A percentile compares a stretch with the other conserved stretches of the same genome.
Conservation (phyloP, 2,113 vertebrate species). For the Salvator merianae region DNA sequence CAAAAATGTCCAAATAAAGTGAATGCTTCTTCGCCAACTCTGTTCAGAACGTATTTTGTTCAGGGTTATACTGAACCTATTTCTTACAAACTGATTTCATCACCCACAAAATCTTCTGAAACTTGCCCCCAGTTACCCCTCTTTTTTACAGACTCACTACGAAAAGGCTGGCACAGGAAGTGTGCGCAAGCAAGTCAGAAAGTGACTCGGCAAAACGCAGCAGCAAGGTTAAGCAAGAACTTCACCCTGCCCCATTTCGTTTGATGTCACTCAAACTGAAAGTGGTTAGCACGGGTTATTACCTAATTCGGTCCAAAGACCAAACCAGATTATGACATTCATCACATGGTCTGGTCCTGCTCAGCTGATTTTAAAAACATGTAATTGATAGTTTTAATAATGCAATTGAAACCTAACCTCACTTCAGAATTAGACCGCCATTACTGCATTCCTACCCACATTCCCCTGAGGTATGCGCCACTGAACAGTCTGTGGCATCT, state of each 20-base stretch:
- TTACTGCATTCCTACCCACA: too few species aligned
- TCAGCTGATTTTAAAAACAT: neutral
- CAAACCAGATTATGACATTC: neutral
- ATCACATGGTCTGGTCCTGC: neutral
- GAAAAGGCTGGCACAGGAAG: neutral
- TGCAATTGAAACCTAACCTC: too few species aligned
- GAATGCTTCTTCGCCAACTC: too few species aligned
- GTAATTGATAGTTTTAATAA: neutral
- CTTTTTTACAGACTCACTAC: neutral
- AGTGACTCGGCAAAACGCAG: neutral
- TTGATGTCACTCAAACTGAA: neutral
- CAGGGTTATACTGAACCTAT: too few species aligned
- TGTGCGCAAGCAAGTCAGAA: neutral
- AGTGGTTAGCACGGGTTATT: neutral
- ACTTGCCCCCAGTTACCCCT: neutral
- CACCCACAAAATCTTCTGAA: too few species aligned
- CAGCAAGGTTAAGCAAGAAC: neutral
- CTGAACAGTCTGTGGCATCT: too few species aligned
- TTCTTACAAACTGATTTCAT: neutral
- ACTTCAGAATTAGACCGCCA: too few species aligned
- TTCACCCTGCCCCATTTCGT: neutral
- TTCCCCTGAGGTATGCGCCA: too few species aligned
- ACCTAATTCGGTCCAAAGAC: neutral
- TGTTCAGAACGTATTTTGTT: too few species aligned
- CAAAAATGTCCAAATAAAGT: too few species aligned